phyloP scores from a whole-genome alignment of 2,888 invertebrate species.

The Cinara cedri region DNA sequence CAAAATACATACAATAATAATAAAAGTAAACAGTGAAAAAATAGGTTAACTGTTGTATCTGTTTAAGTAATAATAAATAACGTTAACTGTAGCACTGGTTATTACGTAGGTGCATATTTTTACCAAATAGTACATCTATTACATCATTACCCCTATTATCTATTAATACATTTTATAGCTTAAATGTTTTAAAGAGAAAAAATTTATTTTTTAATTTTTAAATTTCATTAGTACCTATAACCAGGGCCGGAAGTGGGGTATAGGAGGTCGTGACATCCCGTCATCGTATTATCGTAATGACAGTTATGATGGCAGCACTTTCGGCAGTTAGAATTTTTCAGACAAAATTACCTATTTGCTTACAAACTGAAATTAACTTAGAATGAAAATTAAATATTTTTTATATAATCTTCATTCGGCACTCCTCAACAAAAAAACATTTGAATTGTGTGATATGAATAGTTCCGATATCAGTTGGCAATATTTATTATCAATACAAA shows the following conservation, averaged over 20 bases:
- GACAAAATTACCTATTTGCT: neutral
- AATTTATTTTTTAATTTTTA: too few species aligned
- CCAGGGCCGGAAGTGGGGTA: neutral
- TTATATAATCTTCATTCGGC: neutral
- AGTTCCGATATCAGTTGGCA: neutral
- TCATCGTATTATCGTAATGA: neutral
- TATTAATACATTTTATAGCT: too few species aligned
- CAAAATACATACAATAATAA: too few species aligned
- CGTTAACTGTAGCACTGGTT: too few species aligned
- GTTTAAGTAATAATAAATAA: too few species aligned
- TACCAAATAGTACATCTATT: too few species aligned
- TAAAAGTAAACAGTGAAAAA: too few species aligned
- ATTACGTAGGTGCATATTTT: too few species aligned
- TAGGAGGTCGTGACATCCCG: neutral
- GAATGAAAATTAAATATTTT: neutral
- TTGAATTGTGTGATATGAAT: neutral
- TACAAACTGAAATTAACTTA: neutral
- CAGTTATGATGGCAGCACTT: neutral
- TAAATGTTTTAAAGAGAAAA: too few species aligned
- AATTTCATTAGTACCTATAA: too few species aligned
- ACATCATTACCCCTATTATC: too few species aligned
- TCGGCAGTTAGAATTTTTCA: neutral
- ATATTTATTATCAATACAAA: neutral
- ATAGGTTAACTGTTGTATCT: too few species aligned
- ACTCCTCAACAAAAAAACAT: conserved; percentile 3